Evolutionary conservation across 1,140 invertebrate genomes (phyloP), one percentile per base, ranked within the genome.

Genomic region (Carposina sasakii): DNA sequence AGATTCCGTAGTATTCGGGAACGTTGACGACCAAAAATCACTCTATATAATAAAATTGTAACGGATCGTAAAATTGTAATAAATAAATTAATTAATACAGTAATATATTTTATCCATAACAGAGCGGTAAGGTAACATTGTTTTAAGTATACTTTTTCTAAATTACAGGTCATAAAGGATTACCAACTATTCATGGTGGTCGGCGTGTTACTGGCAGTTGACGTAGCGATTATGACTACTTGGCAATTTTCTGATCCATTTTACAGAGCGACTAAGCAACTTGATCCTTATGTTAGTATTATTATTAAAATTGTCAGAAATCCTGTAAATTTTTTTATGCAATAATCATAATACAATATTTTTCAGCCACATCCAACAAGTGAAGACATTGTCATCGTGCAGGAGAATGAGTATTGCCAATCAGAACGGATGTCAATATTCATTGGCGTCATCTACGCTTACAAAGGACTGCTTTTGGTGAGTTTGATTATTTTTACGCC

Each of bases 231-330:
- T 49, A 96, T 99, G 90, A 95, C 93, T 0, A 96, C 96, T 1
- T 99, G 98, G 98, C 96, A 99, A 76, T 89, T 98, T 20, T 90
- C 98, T 0, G 97, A 99, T 87, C 98, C 98, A 0, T 97, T 99
- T 84, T 96, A 95, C 72, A 86, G 95, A 40, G 92, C 94, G 49
- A 97, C 94, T 0, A 97, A 96, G 67, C 90, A 93, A 63, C 90
- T 98, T 76, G 92, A 94, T 52, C 91, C 94, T 28, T 93, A 94
- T 81, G 96, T 98, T 87, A 91, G 91, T 90, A 28, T 2, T 30
- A 21, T 28, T 28, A 28, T 12, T 28, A 28, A 28, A 28, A 28
- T 28, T 5, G 6, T 5, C 12, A 28, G 6, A 28, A 12, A 28
- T 28, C 12, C 12, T 41, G 30, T 24, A 13, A 52, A 22, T 31